Evolutionary conservation across 2,888 invertebrate genomes (phyloP), one percentile per base, ranked within the genome.

Genomic region (Malthinus flaveolus): DNA sequence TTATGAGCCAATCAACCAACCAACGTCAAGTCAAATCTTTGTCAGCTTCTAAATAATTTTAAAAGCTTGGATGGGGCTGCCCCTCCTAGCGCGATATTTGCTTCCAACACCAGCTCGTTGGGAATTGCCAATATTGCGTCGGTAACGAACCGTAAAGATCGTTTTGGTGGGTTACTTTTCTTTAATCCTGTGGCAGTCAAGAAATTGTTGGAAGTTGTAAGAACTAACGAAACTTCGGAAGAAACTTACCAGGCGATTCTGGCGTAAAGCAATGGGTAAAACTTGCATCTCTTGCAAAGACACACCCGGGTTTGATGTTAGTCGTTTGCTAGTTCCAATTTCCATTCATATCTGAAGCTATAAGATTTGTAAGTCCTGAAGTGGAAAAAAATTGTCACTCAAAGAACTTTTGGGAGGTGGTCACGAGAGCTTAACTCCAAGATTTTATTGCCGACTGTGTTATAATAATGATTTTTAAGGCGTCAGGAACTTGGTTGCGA

Each of bases 101-200:
- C 93, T 1, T 91, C 92, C 31, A 95, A 95, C 77, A 95, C 95
- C 0, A 95, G 95, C 3, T 95, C 95, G 0, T 82, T 95, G 11
- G 87, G 91, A 8, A 90, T 95, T 65, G 82, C 83, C 59, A 93
- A 93, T 69, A 95, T 95, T 70, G 88, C 90, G 0, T 82, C 85
- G 7, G 84, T 87, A 3, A 87, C 91, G 1, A 84, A 87, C 56
- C 83, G 93, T 68, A 85, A 85, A 74, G 88, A 88, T 71, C 83
- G 82, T 67, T 93, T 93, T 78, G 93, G 90, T 11, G 95, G 95
- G 0, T 83, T 95, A 34, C 95, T 95, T 77, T 95, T 95, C 79
- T 95, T 95, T 81, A 95, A 94, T 77, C 95, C 95, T 0, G 95
- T 92, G 1, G 93, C 95, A 0, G 84, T 95, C 47, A 95, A 95